phyloP scores from a whole-genome alignment of 2,888 invertebrate genomes.

The Lomographa bimaculata region DNA sequence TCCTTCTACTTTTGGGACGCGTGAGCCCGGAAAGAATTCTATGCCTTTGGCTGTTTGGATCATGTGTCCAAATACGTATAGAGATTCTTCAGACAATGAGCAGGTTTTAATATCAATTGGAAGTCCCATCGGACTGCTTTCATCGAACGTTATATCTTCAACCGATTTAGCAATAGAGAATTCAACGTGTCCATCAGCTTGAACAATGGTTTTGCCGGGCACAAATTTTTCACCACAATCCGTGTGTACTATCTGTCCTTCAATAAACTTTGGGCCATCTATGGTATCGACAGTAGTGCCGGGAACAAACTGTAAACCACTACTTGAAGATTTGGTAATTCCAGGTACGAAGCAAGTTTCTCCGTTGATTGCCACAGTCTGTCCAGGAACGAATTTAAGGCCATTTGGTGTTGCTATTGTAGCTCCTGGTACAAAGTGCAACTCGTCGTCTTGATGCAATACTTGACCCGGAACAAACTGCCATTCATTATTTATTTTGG shows the following conservation, averaged over 20 bases:
- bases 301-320: conserved; percentile 81
- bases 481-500: conserved; percentile 80
- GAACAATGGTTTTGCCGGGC: conserved; percentile 83
- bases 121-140: conserved; percentile 80
- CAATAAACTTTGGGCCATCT: conserved; percentile 85
- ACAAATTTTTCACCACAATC: conserved; percentile 85
- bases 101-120: conserved; percentile 83
- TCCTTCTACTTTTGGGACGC: conserved; percentile 77
- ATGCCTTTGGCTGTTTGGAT: conserved; percentile 86
- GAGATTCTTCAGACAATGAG: conserved; percentile 75
- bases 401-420: conserved; percentile 85
- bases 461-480: conserved; percentile 87
- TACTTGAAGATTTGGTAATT: conserved; percentile 70
- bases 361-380: conserved; percentile 78
- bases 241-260: conserved; percentile 86
- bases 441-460: conserved; percentile 78
- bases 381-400: conserved; percentile 86
- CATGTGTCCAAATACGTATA: conserved; percentile 86
- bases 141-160: conserved; percentile 81
- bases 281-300: conserved; percentile 85
- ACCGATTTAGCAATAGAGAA: conserved; percentile 84
- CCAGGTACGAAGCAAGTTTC: conserved; percentile 85
- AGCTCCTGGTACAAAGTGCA: conserved; percentile 86
- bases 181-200: conserved; percentile 77
- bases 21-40: conserved; percentile 85